Evolutionary conservation across 64 coral and sea anemone genomes (phyloP).

Genomic region (Montipora cactus): DNA sequence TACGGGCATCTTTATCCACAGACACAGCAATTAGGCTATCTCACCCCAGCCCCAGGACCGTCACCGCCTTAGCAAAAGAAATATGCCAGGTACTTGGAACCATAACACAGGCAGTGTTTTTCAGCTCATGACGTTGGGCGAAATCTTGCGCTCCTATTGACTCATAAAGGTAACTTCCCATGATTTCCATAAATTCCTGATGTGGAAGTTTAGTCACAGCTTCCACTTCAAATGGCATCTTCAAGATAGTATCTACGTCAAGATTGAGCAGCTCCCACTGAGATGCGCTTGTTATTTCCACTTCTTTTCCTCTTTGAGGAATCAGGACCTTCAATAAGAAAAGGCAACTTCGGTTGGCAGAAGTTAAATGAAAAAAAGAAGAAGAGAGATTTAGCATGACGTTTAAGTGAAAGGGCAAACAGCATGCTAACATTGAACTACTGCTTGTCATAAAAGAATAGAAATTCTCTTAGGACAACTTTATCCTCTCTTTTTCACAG

Average conservation of each 20-base stretch:
- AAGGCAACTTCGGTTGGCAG: neutral
- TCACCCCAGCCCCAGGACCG: constrained; percentile 62
- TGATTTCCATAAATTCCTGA: constrained; percentile 51
- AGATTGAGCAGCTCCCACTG: constrained; percentile 82
- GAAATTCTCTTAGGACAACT: no score
- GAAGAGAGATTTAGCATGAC: neutral
- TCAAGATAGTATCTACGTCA: constrained; percentile 54
- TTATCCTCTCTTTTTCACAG: no score
- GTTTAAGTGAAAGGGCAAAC: neutral
- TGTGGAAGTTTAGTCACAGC: constrained; percentile 10
- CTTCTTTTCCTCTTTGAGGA: constrained; percentile 41
- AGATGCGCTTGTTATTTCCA: constrained; percentile 48
- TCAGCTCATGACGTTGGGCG: constrained; percentile 55
- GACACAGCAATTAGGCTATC: constrained; percentile 66
- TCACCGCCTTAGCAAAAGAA: constrained; percentile 74
- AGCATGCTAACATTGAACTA: neutral
- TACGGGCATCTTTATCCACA: constrained; percentile 65
- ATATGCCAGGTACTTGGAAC: constrained; percentile 72
- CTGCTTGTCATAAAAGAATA: neutral
- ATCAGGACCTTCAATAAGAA: neutral
- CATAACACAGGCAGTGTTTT: constrained; percentile 55
- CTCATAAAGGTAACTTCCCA: constrained; percentile 60
- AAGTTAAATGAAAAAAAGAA: neutral
- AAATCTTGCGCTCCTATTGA: constrained; percentile 73
- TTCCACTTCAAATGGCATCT: constrained; percentile 59